Evolutionary conservation across 2,888 invertebrate genomes (phyloP).

Genomic region (Phengaris arion): DNA sequence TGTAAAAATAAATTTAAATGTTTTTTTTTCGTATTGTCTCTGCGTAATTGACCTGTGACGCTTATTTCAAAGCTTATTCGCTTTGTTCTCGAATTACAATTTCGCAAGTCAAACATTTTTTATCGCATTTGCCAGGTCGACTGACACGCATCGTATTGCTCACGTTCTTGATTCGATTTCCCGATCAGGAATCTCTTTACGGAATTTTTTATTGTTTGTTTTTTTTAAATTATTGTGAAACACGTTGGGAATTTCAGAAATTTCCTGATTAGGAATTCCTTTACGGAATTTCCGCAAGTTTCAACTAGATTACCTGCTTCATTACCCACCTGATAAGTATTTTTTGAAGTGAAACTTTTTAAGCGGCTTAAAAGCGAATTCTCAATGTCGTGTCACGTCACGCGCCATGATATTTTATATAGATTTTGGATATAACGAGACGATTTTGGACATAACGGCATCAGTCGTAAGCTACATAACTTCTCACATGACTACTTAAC

Average conservation of each 20-base stretch:
- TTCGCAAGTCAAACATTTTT: conserved; percentile 2
- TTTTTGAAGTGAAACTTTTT: no score
- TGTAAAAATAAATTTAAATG: not conserved
- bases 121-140: not conserved
- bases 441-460: no score
- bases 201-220: conserved; percentile 7
- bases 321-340: no score
- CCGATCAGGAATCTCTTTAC: not conserved
- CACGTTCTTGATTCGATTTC: not conserved
- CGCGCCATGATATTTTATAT: no score
- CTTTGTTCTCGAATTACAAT: not conserved
- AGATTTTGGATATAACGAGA: no score
- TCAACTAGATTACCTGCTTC: no score
- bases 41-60: not conserved
- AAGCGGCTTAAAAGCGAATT: no score
- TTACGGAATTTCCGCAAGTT: no score
- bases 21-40: not conserved
- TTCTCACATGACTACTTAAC: no score
- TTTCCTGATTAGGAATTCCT: no score
- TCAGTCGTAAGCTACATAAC: no score
- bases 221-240: not conserved
- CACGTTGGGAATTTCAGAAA: not conserved
- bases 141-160: not conserved
- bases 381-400: no score
- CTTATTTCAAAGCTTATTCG: not conserved